phyloP scores from a whole-genome alignment of 2,888 invertebrate genomes.

The Eristalis tenax region DNA sequence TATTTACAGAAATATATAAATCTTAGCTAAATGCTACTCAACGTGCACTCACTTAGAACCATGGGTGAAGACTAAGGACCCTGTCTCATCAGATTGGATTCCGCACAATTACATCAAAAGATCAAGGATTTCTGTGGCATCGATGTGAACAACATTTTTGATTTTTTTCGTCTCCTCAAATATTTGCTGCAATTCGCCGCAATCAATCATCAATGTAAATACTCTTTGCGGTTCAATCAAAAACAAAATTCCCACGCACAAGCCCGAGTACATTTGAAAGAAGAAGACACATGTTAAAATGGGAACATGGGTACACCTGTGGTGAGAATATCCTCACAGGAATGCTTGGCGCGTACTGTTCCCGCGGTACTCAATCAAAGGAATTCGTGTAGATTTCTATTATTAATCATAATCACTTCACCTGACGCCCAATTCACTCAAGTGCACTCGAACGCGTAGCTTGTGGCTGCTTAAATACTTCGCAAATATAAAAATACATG shows the following conservation, averaged over 20 bases:
- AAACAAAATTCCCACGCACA: not conserved
- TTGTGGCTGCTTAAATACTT: not conserved
- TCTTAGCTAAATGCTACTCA: too few relatives aligned
- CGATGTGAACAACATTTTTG: too few relatives aligned
- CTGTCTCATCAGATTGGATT: too few relatives aligned
- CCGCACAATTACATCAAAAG: too few relatives aligned
- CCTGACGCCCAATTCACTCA: not conserved
- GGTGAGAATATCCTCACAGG: not conserved
- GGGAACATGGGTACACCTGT: not conserved
- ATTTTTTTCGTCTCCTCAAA: too few relatives aligned
- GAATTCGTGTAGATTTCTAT: not conserved
- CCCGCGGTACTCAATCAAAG: not conserved
- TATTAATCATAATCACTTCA: not conserved
- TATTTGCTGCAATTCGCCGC: not conserved
- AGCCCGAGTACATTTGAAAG: not conserved
- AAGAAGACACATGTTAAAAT: not conserved
- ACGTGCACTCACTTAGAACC: too few relatives aligned
- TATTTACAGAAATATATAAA: too few relatives aligned
- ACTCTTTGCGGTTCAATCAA: not conserved
- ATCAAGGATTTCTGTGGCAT: too few relatives aligned
- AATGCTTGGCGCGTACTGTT: not conserved
- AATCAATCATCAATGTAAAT: not conserved
- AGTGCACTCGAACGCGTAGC: not conserved
- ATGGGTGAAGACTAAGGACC: too few relatives aligned
- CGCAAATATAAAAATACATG: not conserved